These are phyloP conservation scores for Anoura caudifer DNA, from an alignment of 2,113 vertebrate genomes.

Conservation along the genomic window DNA sequence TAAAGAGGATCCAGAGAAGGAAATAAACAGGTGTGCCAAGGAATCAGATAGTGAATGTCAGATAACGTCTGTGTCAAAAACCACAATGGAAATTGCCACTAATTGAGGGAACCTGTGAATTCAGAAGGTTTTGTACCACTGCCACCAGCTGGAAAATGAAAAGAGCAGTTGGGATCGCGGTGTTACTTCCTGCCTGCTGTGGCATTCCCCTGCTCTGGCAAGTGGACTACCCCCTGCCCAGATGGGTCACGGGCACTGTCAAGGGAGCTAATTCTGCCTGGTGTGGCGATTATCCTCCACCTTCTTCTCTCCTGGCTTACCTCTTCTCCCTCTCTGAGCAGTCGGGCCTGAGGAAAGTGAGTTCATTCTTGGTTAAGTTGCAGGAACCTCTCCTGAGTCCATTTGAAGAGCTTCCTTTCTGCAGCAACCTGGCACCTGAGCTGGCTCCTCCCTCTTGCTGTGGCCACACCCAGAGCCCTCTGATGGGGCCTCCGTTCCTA, in stretches of 20 bases:
- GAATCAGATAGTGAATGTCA: neutral
- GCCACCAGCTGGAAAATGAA: neutral
- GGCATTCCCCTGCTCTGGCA: neutral
- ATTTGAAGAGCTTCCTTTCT: neutral
- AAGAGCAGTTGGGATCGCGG: neutral
- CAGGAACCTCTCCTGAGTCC: neutral
- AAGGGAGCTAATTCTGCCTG: neutral
- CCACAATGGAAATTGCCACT: neutral
- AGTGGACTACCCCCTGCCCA: neutral
- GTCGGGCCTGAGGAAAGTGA: neutral
- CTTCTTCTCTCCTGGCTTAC: neutral
- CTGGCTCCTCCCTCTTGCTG: neutral
- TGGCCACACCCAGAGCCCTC: neutral
- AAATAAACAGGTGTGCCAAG: neutral
- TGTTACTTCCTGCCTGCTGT: neutral
- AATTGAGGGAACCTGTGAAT: neutral
- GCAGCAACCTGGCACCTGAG: neutral
- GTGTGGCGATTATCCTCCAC: neutral
- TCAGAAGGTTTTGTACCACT: neutral
- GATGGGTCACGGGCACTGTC: neutral
- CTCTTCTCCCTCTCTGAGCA: neutral
- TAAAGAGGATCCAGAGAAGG: neutral
- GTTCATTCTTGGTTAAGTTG: neutral
- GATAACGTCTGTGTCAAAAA: neutral
- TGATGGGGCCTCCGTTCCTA: neutral